Evolutionary conservation across 2,888 invertebrate species (phyloP).

Genomic region (Saturnia japonica): DNA sequence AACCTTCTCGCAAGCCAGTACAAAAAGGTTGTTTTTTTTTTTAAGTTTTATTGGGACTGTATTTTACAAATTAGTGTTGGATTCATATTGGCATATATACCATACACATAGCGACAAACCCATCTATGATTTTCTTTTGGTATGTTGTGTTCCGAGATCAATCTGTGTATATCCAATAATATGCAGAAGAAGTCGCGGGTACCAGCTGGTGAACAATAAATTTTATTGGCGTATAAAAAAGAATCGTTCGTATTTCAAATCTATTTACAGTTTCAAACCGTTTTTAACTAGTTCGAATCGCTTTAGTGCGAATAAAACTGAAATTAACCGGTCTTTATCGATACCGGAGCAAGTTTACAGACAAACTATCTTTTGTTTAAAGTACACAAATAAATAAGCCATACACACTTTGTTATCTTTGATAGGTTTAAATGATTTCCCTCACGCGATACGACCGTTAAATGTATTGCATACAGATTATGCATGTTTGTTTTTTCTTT

Average conservation of each 20-base stretch:
- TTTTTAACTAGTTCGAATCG: slow-evolving; percentile 10
- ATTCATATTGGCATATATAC: too few species aligned
- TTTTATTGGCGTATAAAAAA: not conserved
- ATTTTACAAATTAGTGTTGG: too few species aligned
- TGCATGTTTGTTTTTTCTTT: not conserved
- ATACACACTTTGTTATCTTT: slow-evolving; percentile 2
- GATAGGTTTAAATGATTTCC: slow-evolving; percentile 2
- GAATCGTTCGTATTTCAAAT: slow-evolving; percentile 19
- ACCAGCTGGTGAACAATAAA: not conserved
- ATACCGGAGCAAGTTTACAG: not conserved
- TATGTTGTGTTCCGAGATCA: too few species aligned
- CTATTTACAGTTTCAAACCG: slow-evolving; percentile 18
- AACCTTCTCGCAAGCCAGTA: too few species aligned
- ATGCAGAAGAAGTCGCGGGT: too few species aligned
- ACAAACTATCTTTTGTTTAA: not conserved
- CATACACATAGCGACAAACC: too few species aligned
- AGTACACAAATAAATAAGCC: slow-evolving; percentile 1
- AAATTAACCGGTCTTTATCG: slow-evolving; percentile 10
- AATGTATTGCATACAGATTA: slow-evolving; percentile 9
- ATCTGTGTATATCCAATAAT: too few species aligned
- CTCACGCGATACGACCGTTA: slow-evolving; percentile 10
- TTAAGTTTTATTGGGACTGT: too few species aligned
- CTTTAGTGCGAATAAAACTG: slow-evolving; percentile 1
- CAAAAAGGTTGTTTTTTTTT: too few species aligned
- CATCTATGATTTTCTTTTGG: too few species aligned